Evolutionary conservation across 2,797 vertebrate genomes (phyloP).

Genomic region (Anomalospiza imberbis): DNA sequence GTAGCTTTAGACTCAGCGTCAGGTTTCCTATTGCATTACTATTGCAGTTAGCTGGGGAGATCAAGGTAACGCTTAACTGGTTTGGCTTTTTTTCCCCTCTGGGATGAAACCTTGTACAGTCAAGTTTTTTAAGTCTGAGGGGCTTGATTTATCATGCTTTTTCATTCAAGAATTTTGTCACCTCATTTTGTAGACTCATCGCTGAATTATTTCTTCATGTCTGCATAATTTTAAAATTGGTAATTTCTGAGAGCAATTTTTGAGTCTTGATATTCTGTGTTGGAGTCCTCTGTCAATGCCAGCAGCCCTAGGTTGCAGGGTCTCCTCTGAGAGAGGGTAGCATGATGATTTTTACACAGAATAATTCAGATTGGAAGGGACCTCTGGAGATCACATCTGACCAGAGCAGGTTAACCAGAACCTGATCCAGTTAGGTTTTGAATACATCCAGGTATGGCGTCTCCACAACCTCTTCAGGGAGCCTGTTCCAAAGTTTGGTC

Average conservation of each 20-base stretch:
- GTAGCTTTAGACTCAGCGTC: conserved; percentile 1
- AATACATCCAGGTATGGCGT: background rate
- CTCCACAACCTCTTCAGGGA: background rate
- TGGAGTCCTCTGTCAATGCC: background rate
- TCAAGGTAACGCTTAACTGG: background rate
- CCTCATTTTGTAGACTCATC: background rate
- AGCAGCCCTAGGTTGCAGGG: background rate
- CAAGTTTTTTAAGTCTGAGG: background rate
- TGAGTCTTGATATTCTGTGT: background rate
- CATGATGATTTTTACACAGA: background rate
- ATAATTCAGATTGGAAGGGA: background rate
- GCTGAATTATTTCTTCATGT: background rate
- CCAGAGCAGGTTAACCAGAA: background rate
- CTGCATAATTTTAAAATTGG: background rate
- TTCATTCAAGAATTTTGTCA: background rate
- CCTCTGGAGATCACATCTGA: background rate
- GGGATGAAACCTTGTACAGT: background rate
- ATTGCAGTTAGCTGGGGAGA: background rate
- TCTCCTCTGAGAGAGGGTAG: background rate
- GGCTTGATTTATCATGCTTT: background rate
- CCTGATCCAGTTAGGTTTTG: background rate
- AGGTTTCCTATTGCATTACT: conserved; percentile 27
- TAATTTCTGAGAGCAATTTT: background rate
- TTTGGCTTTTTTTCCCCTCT: background rate
- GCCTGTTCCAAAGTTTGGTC: background rate